These are phyloP conservation scores for Drosophila koepferae DNA, from an alignment of 2,888 invertebrate genomes.

Conservation along the genomic window DNA sequence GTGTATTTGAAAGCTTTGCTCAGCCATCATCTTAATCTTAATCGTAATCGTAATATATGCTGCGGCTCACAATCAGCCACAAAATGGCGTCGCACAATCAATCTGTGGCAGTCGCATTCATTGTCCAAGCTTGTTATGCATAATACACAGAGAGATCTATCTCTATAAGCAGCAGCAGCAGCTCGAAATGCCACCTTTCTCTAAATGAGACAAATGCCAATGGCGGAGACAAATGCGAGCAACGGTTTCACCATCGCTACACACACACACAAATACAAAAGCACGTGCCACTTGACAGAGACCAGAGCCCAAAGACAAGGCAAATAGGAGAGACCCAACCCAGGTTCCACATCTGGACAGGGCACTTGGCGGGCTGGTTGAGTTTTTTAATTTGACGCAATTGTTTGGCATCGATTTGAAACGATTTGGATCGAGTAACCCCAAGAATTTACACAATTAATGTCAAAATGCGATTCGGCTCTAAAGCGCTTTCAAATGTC, in stretches of 20 bases:
- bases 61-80: constrained; percentile 40
- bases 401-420: constrained; percentile 69
- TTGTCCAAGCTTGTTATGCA: constrained; percentile 62
- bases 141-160: constrained; percentile 15
- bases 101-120: constrained; percentile 55
- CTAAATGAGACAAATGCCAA: constrained; percentile 59
- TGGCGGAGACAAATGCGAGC: constrained; percentile 68
- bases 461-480: constrained; percentile 61
- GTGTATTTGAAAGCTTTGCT: constrained; percentile 22
- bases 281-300: constrained; percentile 73
- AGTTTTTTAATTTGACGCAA: constrained; percentile 73
- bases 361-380: constrained; percentile 58
- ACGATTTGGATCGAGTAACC: constrained; percentile 57
- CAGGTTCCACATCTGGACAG: constrained; percentile 40
- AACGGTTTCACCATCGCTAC: constrained; percentile 63
- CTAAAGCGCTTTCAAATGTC: constrained; percentile 72
- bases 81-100: constrained; percentile 66
- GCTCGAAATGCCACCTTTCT: constrained; percentile 70
- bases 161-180: constrained; percentile 25
- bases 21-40: constrained; percentile 26
- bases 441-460: constrained; percentile 70
- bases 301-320: constrained; percentile 28
- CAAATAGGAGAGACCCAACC: constrained; percentile 32
- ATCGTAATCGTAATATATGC: constrained; percentile 24
- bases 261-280: constrained; percentile 49